A percentile compares a stretch with the other conserved stretches of the same genome.
phyloP scores from a whole-genome alignment of 2,888 invertebrate species.

The Lomographa bimaculata region DNA sequence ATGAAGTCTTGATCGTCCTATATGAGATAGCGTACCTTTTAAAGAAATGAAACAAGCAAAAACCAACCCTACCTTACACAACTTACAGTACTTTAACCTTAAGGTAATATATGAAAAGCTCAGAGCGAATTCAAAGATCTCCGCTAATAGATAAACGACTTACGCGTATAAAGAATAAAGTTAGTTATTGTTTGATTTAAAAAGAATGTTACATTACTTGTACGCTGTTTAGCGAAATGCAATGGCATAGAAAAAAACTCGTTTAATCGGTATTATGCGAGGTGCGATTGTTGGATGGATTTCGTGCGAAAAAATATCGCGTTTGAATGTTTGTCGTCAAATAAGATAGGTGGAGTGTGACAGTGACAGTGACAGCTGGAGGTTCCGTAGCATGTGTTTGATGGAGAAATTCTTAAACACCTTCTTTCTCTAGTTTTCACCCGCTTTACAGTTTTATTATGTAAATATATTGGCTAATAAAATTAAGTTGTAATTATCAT shows the following conservation, averaged over 20 bases:
- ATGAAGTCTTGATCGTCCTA: conserved; percentile 30
- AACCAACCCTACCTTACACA: conserved; percentile 2
- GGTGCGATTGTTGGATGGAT: conserved; percentile 26
- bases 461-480: background rate
- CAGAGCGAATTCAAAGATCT: no score
- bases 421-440: no score
- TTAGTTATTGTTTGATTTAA: background rate
- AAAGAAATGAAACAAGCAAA: conserved; percentile 1
- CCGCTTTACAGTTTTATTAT: no score
- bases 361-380: background rate
- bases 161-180: background rate
- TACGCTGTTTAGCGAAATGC: conserved; percentile 67
- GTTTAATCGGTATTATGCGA: conserved; percentile 21
- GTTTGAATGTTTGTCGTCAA: conserved; percentile 16
- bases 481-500: background rate
- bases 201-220: conserved; percentile 7
- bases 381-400: conserved; percentile 8
- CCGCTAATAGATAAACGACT: no score
- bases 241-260: conserved; percentile 65
- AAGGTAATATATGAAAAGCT: no score
- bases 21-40: conserved; percentile 15
- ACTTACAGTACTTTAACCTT: no score
- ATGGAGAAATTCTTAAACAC: background rate
- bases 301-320: conserved; percentile 24
- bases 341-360: conserved; percentile 5